Conservation (phyloP, 2,113 vertebrate genomes). For the Neodontobutis hainanensis region DNA sequence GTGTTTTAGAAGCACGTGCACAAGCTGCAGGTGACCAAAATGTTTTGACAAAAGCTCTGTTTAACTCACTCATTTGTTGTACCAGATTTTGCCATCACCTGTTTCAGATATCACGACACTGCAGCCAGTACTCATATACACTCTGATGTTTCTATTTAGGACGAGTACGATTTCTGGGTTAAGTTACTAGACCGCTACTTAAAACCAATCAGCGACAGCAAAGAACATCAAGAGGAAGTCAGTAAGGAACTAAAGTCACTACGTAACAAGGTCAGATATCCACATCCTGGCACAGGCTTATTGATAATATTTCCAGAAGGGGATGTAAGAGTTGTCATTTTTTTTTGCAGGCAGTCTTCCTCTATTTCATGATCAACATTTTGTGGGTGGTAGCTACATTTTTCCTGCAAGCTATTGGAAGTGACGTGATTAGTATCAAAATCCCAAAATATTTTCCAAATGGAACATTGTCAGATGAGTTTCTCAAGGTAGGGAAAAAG, state of each 20-base stretch:
- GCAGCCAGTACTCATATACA: background rate
- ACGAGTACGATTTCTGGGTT: slow-evolving; percentile 79
- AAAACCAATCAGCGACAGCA: slow-evolving; percentile 60
- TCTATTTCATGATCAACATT: slow-evolving; percentile 83
- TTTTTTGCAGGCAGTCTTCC: slow-evolving; percentile 78
- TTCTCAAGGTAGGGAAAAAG: slow-evolving; percentile 49
- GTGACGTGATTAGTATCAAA: slow-evolving; percentile 75
- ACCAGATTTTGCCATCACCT: no score
- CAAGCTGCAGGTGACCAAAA: no score
- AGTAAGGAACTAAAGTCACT: slow-evolving; percentile 78
- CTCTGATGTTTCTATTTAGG: slow-evolving; percentile 44
- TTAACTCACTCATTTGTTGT: no score
- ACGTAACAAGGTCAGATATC: slow-evolving; percentile 76
- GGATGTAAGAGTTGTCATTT: background rate
- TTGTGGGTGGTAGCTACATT: slow-evolving; percentile 85
- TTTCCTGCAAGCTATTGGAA: slow-evolving; percentile 81
- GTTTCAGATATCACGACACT: no score
- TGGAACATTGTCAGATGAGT: slow-evolving; percentile 47
- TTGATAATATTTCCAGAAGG: background rate
- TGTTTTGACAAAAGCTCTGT: no score
- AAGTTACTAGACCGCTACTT: slow-evolving; percentile 80
- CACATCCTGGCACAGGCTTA: background rate
- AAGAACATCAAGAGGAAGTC: slow-evolving; percentile 66
- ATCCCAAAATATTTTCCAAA: slow-evolving; percentile 74
- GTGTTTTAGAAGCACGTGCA: no score